Evolutionary conservation across 2,888 invertebrate genomes (phyloP), one percentile per base, ranked within the genome.

Genomic region (Ferdinandea cuprea): DNA sequence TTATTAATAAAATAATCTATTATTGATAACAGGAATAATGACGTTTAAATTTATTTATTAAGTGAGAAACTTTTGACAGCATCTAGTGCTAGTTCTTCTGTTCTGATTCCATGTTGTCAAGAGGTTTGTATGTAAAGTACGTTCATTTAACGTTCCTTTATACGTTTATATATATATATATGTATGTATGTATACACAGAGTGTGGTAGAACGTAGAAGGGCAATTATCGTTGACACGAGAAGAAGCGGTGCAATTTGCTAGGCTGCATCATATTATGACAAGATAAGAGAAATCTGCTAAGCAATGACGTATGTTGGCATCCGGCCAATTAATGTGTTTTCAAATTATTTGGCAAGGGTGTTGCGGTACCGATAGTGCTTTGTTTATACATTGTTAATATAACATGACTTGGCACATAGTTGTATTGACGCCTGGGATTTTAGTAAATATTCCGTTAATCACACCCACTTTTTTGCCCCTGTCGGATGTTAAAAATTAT

Each of bases 301-400:
- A n/a, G n/a, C n/a, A 74, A 50, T 80, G 74, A 74, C 80, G 80
- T 80, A 50, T 63, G 48, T 21, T 80, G 74, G 80, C 69, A 80
- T 69, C 69, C 69, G 50, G 74, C 69, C 74, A 76, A 69, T 44
- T 61, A 30, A 21, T 3, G 46, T 61, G 13, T 54, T 46, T 44
- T 37, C 46, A 25, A 15, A 63, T 61, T 7, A 1, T 50, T n/a
- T n/a, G n/a, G 40, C 17, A 37, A 5, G 7, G 58, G 46, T 44
- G 19, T 9, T 32, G 21, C 32, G 30, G n/a, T n/a, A n/a, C n/a
- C n/a, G n/a, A n/a, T n/a, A n/a, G n/a, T n/a, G n/a, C n/a, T n/a
- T n/a, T n/a, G n/a, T n/a, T n/a, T n/a, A n/a, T n/a, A n/a, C n/a
- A n/a, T 52, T 61, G 1, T 42, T 40, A 52, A 17, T 52, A 19